These are phyloP conservation scores for Phytoseiulus persimilis DNA, from an alignment of 2,888 invertebrate genomes.

Conservation along the genomic window DNA sequence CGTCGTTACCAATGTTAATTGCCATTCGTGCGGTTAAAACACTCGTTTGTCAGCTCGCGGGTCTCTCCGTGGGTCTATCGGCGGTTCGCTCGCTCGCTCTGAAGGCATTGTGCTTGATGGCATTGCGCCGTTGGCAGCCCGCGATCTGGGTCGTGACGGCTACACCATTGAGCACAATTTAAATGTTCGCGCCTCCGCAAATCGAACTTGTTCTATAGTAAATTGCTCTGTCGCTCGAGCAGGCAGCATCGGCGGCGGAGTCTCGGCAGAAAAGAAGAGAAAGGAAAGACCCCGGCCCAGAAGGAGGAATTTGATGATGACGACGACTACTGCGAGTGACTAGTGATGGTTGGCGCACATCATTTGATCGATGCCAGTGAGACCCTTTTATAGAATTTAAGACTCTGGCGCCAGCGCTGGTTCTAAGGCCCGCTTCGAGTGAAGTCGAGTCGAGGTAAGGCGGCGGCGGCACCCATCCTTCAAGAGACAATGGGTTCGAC, in stretches of 20 bases:
- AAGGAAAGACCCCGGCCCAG: background rate
- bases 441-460: background rate
- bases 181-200: slow-evolving; percentile 35
- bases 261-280: background rate
- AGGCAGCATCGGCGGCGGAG: background rate
- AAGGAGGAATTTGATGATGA: background rate
- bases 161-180: slow-evolving; percentile 26
- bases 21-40: background rate
- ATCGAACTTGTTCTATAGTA: slow-evolving; percentile 29
- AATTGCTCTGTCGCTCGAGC: background rate
- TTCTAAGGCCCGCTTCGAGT: background rate
- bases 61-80: background rate
- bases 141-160: slow-evolving; percentile 33
- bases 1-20: background rate
- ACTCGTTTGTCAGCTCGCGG: background rate
- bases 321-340: background rate
- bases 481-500: slow-evolving; percentile 5
- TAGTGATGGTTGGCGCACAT: background rate
- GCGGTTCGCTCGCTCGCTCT: background rate
- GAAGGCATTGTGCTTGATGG: background rate
- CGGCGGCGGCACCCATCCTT: background rate
- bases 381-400: slow-evolving; percentile 5
- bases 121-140: slow-evolving; percentile 18
- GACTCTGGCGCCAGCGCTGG: too few species aligned
- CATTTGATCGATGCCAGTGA: background rate